phyloP scores from a whole-genome alignment of 2,888 invertebrate genomes.

The Syrphus vitripennis region DNA sequence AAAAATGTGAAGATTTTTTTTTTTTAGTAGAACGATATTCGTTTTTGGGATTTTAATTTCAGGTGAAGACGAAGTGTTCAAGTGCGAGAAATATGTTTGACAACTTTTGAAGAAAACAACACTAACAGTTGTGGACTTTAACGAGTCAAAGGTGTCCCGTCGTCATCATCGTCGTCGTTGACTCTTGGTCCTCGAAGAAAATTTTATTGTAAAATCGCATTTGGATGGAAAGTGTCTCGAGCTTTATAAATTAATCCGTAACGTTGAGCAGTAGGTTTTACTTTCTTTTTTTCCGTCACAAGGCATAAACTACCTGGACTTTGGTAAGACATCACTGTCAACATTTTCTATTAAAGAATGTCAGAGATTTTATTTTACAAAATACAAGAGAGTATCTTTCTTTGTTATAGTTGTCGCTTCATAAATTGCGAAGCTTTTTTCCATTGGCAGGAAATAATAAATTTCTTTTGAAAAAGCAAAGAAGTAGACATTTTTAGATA shows the following conservation, averaged over 20 bases:
- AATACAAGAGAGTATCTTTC: background rate
- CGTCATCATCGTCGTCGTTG: background rate
- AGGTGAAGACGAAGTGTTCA: background rate
- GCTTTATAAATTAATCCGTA: conserved; percentile 7
- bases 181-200: background rate
- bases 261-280: background rate
- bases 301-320: background rate
- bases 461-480: too few relatives aligned
- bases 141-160: conserved; percentile 9
- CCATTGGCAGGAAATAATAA: too few relatives aligned
- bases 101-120: background rate
- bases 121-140: too few relatives aligned
- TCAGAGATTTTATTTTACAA: background rate
- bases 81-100: conserved; percentile 13
- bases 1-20: background rate
- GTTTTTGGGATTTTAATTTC: conserved; percentile 38
- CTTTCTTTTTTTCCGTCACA: background rate
- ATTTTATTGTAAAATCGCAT: conserved; percentile 27
- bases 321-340: background rate
- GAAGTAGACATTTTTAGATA: too few relatives aligned
- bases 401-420: background rate
- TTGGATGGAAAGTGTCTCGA: conserved; percentile 16
- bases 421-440: background rate
- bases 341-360: background rate
- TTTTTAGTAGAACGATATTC: too few relatives aligned